Evolutionary conservation across 2,888 invertebrate species (phyloP).

Genomic region (Agrilus cyanescens): DNA sequence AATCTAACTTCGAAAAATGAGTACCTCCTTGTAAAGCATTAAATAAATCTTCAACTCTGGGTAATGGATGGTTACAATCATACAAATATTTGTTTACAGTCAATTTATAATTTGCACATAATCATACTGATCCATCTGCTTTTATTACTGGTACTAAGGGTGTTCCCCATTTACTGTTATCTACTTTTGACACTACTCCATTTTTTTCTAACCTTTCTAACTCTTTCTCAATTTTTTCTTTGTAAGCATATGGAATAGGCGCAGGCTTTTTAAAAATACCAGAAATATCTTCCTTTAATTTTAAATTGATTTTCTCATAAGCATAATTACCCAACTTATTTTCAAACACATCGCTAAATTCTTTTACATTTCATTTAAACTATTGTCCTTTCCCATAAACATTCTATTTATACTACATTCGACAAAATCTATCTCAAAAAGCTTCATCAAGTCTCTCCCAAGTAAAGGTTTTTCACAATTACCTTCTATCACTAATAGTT

Average conservation of each 20-base stretch:
- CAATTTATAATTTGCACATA: constrained; percentile 18
- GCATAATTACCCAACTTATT: background rate
- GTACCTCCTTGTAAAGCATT: constrained; percentile 8
- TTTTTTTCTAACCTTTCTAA: constrained; percentile 8
- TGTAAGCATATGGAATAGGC: constrained; percentile 8
- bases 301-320: constrained; percentile 2
- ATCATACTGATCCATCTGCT: too few relatives aligned
- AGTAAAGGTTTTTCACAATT: constrained; percentile 3
- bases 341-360: too few relatives aligned
- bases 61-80: constrained; percentile 20
- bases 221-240: constrained; percentile 11
- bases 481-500: constrained; percentile 2
- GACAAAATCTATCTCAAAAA: too few relatives aligned
- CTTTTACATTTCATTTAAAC: too few relatives aligned
- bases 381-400: too few relatives aligned
- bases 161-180: constrained; percentile 12
- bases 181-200: constrained; percentile 13
- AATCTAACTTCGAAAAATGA: constrained; percentile 21
- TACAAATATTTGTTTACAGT: constrained; percentile 19
- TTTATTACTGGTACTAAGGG: constrained; percentile 14
- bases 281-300: too few relatives aligned
- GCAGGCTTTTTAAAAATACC: constrained; percentile 11
- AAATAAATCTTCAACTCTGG: constrained; percentile 21
- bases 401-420: too few relatives aligned
- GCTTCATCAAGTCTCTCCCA: constrained; percentile 6